Evolutionary conservation across 1,140 invertebrate genomes (phyloP).

Genomic region (Dreissena polymorpha): DNA sequence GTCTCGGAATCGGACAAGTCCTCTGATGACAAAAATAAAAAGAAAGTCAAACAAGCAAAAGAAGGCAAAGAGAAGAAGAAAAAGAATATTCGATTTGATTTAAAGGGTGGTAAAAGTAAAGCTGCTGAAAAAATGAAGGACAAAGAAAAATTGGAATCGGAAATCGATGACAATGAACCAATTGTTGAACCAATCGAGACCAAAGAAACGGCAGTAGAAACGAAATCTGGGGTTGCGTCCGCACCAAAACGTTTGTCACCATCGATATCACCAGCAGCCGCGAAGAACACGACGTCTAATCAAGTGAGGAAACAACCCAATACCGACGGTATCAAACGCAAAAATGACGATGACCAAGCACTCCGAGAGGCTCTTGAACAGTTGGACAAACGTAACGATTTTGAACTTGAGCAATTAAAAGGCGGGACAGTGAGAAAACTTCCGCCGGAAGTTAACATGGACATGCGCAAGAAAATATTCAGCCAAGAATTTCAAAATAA

Average conservation of each 20-base stretch:
- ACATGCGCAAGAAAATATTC: conserved; percentile 52
- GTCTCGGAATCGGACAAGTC: conserved; percentile 3
- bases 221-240: not conserved
- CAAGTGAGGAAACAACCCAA: no score
- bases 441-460: conserved; percentile 31
- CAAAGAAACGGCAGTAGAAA: not conserved
- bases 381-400: conserved; percentile 37
- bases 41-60: not conserved
- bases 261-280: not conserved
- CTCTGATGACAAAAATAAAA: conserved; percentile 2
- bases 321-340: no score
- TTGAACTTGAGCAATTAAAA: conserved; percentile 51
- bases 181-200: no score
- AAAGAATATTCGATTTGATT: conserved; percentile 48
- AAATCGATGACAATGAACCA: conserved; percentile 23
- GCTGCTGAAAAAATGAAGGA: not conserved
- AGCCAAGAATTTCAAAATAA: conserved; percentile 49
- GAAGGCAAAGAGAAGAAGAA: conserved; percentile 9
- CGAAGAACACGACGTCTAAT: not conserved
- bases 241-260: not conserved
- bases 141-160: not conserved
- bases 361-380: conserved; percentile 34
- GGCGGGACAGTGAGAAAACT: conserved; percentile 33
- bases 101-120: conserved; percentile 8
- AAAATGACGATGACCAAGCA: not conserved